Percentiles rank a stretch among this genome's conserved stretches.
These are phyloP conservation scores for Dendrocopos noguchii DNA, from an alignment of 2,113 vertebrate genomes.

Conservation along the genomic window DNA sequence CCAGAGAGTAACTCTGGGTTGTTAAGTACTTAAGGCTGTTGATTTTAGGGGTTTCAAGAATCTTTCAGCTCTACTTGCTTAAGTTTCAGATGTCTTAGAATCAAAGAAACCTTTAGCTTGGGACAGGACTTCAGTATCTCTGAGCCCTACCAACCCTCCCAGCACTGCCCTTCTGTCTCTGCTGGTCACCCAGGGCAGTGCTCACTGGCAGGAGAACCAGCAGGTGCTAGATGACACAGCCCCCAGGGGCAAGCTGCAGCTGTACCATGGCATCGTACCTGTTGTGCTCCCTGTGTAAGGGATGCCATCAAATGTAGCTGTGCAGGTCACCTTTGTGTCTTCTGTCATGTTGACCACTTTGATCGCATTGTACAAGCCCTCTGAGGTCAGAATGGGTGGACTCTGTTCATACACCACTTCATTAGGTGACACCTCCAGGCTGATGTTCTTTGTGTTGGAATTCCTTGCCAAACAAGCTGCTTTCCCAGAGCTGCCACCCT, in stretches of 20 bases:
- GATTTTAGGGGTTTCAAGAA: neutral
- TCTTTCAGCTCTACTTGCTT: neutral
- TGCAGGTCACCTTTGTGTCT: neutral
- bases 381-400: neutral
- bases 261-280: conserved; percentile 1
- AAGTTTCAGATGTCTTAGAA: neutral
- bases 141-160: too few species aligned
- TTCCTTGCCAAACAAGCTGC: conserved; percentile 67
- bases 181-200: neutral
- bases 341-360: neutral
- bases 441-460: conserved; percentile 40
- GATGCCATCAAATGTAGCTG: rapidly evolving
- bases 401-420: neutral
- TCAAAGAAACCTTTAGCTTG: neutral
- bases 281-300: rapidly evolving
- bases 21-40: neutral
- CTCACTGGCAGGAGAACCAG: neutral
- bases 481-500: neutral
- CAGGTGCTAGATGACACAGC: neutral
- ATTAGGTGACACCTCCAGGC: neutral
- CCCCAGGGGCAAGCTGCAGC: neutral
- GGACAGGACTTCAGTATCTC: neutral
- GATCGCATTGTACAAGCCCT: conserved; percentile 30
- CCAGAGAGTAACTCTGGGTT: neutral
- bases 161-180: neutral